Percentiles rank a stretch among this genome's conserved stretches.
phyloP scores from a whole-genome alignment of 2,888 invertebrate genomes.

The Ctenicera cuprea region DNA sequence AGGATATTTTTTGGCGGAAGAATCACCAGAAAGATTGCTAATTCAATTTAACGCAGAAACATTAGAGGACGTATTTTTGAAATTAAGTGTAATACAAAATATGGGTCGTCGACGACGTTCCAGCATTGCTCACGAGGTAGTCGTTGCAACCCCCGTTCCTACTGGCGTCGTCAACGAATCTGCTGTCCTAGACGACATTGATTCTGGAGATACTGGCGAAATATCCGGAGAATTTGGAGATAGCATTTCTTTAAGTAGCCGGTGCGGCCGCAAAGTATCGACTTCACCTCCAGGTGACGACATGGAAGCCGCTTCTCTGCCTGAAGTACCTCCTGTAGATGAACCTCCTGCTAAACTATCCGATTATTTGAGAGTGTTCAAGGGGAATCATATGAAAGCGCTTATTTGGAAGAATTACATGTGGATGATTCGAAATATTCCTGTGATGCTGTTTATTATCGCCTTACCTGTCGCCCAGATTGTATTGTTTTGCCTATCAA shows the following conservation, averaged over 20 bases:
- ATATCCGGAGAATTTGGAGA: constrained; percentile 93
- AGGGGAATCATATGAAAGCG: constrained; percentile 78
- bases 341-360: constrained; percentile 71
- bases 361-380: constrained; percentile 70
- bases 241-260: constrained; percentile 86
- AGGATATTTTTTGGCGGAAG: constrained; percentile 89
- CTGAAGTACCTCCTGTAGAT: constrained; percentile 83
- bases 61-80: constrained; percentile 88
- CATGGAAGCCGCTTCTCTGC: constrained; percentile 62
- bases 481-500: constrained; percentile 90
- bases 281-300: constrained; percentile 28
- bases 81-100: constrained; percentile 87
- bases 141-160: constrained; percentile 80
- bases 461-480: constrained; percentile 91
- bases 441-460: constrained; percentile 89
- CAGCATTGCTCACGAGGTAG: constrained; percentile 86
- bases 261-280: constrained; percentile 72
- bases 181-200: constrained; percentile 79
- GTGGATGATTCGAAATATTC: constrained; percentile 90
- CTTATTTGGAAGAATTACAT: constrained; percentile 92
- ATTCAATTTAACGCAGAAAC: constrained; percentile 83
- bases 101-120: constrained; percentile 87
- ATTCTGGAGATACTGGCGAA: constrained; percentile 83
- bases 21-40: constrained; percentile 84
- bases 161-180: constrained; percentile 80